Conservation (phyloP, 1,140 invertebrate species). For the Zaprionus taronus region DNA sequence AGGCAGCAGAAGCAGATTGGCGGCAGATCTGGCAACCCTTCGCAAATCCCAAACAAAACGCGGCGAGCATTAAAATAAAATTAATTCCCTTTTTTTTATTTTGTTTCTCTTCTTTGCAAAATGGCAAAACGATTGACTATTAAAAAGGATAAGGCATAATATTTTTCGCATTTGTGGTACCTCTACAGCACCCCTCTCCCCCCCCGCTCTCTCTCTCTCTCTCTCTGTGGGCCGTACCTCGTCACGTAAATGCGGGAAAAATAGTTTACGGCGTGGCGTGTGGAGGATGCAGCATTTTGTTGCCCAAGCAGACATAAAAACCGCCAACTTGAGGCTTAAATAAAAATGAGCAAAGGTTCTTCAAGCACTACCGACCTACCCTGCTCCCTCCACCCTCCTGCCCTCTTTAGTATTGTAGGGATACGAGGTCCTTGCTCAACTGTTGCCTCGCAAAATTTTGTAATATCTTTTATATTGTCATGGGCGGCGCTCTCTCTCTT, state of each 20-base stretch:
- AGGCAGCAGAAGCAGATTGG: conserved; percentile 20
- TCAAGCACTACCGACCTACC: background rate
- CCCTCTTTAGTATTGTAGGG: background rate
- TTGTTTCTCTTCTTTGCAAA: conserved; percentile 31
- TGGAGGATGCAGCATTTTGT: background rate
- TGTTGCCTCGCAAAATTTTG: conserved; percentile 45
- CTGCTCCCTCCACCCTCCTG: too few species aligned
- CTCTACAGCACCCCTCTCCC: background rate
- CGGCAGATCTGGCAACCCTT: conserved; percentile 51
- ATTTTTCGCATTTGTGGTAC: conserved; percentile 73
- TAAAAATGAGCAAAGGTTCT: conserved; percentile 45
- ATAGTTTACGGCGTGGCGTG: conserved; percentile 69
- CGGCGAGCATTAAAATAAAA: conserved; percentile 79
- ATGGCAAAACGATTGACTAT: conserved; percentile 81
- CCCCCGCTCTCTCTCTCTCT: background rate
- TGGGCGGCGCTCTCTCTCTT: conserved; percentile 14
- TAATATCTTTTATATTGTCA: conserved; percentile 56
- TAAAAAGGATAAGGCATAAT: conserved; percentile 81
- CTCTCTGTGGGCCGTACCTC: conserved; percentile 14
- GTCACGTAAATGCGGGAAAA: conserved; percentile 78
- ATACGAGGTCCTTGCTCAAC: conserved; percentile 29
- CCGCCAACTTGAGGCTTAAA: conserved; percentile 41
- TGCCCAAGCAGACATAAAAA: conserved; percentile 18
- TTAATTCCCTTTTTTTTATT: conserved; percentile 54
- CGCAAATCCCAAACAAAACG: conserved; percentile 63